Evolutionary conservation across 1,140 invertebrate genomes (phyloP).

Genomic region (Drosophila teissieri): DNA sequence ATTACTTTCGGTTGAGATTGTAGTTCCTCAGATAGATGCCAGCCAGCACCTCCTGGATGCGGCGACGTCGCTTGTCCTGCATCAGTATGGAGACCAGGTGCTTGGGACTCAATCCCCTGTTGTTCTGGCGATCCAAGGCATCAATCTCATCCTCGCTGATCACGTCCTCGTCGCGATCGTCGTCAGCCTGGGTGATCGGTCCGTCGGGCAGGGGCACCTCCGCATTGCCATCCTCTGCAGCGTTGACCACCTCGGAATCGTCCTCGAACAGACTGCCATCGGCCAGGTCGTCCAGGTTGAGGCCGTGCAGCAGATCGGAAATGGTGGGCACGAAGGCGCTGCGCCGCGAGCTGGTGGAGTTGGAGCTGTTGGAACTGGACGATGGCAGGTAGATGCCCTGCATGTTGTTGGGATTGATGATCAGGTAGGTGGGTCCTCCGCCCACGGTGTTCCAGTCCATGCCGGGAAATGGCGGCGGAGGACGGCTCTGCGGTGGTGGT

Average conservation of each 20-base stretch:
- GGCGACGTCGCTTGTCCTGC: constrained; percentile 66
- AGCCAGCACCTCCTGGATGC: constrained; percentile 66
- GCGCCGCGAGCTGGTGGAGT: constrained; percentile 4
- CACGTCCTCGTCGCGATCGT: constrained; percentile 36
- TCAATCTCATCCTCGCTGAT: constrained; percentile 48
- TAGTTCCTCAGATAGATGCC: constrained; percentile 70
- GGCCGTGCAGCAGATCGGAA: constrained; percentile 44
- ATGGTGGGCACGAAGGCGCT: constrained; percentile 11
- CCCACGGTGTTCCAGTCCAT: constrained; percentile 9
- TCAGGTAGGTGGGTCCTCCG: constrained; percentile 29
- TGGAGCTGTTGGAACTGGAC: constrained; percentile 1
- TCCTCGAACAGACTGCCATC: constrained; percentile 44
- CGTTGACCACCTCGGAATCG: constrained; percentile 46
- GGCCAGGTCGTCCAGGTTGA: constrained; percentile 32
- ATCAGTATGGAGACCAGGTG: constrained; percentile 48
- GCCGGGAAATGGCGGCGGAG: constrained; percentile 11
- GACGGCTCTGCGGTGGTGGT: constrained; percentile 20
- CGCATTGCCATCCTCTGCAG: constrained; percentile 5
- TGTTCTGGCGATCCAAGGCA: constrained; percentile 45
- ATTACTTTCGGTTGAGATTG: constrained; percentile 64
- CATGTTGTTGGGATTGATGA: constrained; percentile 65
- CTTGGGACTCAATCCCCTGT: constrained; percentile 53
- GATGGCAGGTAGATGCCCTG: constrained; percentile 43
- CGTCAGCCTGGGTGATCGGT: not conserved
- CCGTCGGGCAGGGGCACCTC: not conserved